Base-by-base conservation (phyloP, 2,888 invertebrate genomes). In the Meliscaeva auricollis region DNA sequence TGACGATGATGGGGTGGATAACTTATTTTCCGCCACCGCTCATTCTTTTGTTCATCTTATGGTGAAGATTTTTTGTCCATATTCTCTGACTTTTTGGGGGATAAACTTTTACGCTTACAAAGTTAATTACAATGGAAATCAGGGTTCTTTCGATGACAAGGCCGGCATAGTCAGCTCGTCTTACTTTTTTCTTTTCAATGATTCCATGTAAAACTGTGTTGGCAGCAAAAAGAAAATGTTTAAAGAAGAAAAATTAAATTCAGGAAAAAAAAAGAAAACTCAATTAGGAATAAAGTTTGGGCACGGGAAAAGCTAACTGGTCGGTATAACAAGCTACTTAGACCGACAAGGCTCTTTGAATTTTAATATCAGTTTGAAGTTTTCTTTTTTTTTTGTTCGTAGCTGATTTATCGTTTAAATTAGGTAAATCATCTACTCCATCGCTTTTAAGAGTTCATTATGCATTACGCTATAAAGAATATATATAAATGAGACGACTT, bases 81-180 rank as follows among this genome's bases (percentile, higher is more conserved):
- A 30, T 41, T 76, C 41, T 54, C 17, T 56, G 64, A 58, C 30
- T 80, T 58, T 75, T 70, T 35, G 66, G 76, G 68, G 68, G 68
- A 68, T 76, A 76, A 80, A 85, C 80, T 85, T 85, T 85, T 85
- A 73, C 72, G 80, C 72, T 85, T 80, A 81, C 80, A 85, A 85
- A 85, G 84, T 85, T 85, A 85, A 85, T 85, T 80, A 85, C 76
- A 81, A 81, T 81, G 84, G 81, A 85, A 85, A 81, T 76, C 75
- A 76, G 76, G 80, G 64, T 46, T 76, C 48, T 50, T 70, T 73
- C 56, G 38, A 68, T 54, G 69, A 32, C 30, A 69, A 52, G 38
- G 58, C 35, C 30, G 58, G 17, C 58, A 35, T 41, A 20, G n/a
- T 15, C 35, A 15, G 6, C 22, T 13, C 35, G 9, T 26, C 17